Conservation (phyloP, 2,113 vertebrate species). For the Nerophis ophidion region DNA sequence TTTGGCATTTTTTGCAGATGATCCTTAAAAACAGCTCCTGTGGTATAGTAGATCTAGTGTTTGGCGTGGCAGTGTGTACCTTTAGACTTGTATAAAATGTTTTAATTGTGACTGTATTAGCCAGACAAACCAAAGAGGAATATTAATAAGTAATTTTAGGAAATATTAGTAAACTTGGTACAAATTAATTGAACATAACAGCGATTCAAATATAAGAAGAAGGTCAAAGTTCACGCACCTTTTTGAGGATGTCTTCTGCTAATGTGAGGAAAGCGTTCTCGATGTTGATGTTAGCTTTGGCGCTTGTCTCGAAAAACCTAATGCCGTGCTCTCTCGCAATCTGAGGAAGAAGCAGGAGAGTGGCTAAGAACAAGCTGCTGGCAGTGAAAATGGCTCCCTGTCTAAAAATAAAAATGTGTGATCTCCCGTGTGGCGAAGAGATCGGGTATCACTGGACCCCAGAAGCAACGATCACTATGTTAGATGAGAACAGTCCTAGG, state of each 20-base stretch:
- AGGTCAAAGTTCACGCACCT: constrained; percentile 68
- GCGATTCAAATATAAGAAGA: background rate
- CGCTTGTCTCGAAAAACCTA: constrained; percentile 99
- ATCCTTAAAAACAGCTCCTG: too few relatives aligned
- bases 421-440: constrained; percentile 19
- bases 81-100: too few relatives aligned
- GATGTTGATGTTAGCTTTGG: constrained; percentile 99
- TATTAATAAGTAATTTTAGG: too few relatives aligned
- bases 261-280: constrained; percentile 99
- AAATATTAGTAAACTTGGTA: too few relatives aligned
- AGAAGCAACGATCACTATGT: background rate
- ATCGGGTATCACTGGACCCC: constrained; percentile 33
- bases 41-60: too few relatives aligned
- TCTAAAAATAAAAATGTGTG: constrained; percentile 49
- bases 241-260: constrained; percentile 99
- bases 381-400: background rate
- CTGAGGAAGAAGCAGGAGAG: constrained; percentile 62
- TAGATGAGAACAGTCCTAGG: background rate
- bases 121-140: too few relatives aligned
- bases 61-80: too few relatives aligned
- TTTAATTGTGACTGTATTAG: too few relatives aligned
- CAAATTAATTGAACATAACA: too few relatives aligned
- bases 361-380: background rate
- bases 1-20: too few relatives aligned
- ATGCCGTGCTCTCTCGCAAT: constrained; percentile 96